A percentile compares a stretch with the other conserved stretches of the same genome.
Evolutionary conservation across 2,113 vertebrate genomes (phyloP).

Genomic region (Stegostoma tigrinum): DNA sequence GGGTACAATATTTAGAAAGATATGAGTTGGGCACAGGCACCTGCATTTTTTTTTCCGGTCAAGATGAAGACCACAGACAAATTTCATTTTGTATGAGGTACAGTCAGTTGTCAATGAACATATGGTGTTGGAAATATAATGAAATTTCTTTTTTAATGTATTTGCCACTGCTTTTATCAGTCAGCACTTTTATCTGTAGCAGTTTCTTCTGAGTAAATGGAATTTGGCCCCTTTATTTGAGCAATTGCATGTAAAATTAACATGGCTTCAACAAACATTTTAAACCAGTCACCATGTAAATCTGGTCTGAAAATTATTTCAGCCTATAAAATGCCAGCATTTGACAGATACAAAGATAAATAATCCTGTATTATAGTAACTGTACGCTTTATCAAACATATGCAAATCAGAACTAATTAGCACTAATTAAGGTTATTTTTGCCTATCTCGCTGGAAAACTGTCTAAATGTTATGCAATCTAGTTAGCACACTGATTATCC

Average conservation of each 20-base stretch:
- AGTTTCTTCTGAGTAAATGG: conserved; percentile 39
- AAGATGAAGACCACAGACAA: conserved; percentile 17
- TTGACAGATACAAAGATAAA: conserved; percentile 73
- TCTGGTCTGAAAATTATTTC: conserved; percentile 62
- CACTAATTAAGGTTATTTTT: conserved; percentile 78
- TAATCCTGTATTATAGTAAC: conserved; percentile 71
- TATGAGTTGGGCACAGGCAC: neutral
- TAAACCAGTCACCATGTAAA: conserved; percentile 61
- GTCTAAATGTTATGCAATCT: conserved; percentile 88
- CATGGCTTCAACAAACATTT: conserved; percentile 54
- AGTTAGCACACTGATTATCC: conserved; percentile 78
- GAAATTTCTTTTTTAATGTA: conserved; percentile 51
- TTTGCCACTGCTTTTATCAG: conserved; percentile 52
- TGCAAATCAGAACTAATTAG: conserved; percentile 90
- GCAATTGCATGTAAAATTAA: conserved; percentile 33
- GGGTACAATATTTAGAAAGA: neutral
- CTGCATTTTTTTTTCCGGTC: too few relatives aligned
- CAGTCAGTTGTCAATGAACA: conserved; percentile 37
- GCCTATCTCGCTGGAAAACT: conserved; percentile 78
- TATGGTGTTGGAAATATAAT: conserved; percentile 40
- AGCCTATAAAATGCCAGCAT: conserved; percentile 62
- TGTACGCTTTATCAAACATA: conserved; percentile 84
- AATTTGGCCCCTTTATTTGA: neutral
- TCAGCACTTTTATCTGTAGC: conserved; percentile 55
- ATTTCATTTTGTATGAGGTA: conserved; percentile 25